Evolutionary conservation across 92 coral and sea anemone species (phyloP), one percentile per base, ranked within the genome.

Genomic region (Zoanthus gigantus): DNA sequence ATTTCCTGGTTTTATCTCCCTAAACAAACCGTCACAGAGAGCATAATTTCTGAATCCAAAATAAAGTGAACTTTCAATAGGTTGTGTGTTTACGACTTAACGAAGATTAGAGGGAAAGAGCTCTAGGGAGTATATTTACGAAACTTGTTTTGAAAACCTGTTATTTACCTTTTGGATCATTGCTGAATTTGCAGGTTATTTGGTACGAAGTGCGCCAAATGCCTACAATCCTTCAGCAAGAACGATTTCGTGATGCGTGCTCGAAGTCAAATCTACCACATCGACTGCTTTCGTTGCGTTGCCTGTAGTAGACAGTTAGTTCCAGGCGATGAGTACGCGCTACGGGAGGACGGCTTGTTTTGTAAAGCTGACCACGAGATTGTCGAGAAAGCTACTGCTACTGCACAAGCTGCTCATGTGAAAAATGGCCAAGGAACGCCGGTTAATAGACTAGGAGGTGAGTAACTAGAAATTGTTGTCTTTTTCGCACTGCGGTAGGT

Each of bases 201-300:
- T 69, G 99, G 99, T 23, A 93, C 99, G 81, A 97, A 97, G 87
- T 97, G 99, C 88, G 98, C 99, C 83, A 97, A 97, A 85, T 97
- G 99, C 75, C 93, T 92, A 50, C 96, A 92, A 82, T 93, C 94
- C 76, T 94, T 97, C 89, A 95, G 92, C 94, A 97, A 94, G 89
- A 95, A 94, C 6, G 99, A 97, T 75, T 95, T 95, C 92, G 99
- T 97, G 77, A 97, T 97, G 99, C 88, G 98, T 87, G 99, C 98
- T 66, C 90, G 94, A 82, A 97, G 89, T 91, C 94, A 97, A 90
- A 97, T 97, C 84, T 97, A 93, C 72, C 99, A 97, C 86, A 90
- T 97, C 81, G 99, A 97, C 78, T 97, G 99, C 76, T 97, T 97
- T 92, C 99, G 98, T 72, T 97, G 99, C 83, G 96, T 97, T 47